A percentile compares a stretch with the other conserved stretches of the same genome.
These are phyloP conservation scores for Aricia artaxerxes DNA, from an alignment of 2,888 invertebrate species.

Conservation along the genomic window DNA sequence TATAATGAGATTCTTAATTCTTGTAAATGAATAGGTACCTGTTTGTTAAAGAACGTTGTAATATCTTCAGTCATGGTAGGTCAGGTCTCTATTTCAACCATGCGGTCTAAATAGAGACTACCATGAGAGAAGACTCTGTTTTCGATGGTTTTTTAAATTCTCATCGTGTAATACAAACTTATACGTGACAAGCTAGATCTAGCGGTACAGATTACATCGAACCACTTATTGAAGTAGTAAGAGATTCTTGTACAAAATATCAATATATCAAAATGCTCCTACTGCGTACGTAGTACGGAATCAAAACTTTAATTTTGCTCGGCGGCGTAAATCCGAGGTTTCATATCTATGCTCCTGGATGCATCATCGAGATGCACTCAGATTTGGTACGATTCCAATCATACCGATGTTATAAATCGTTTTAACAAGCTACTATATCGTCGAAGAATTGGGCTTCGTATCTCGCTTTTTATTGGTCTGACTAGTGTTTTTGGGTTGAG, in stretches of 20 bases:
- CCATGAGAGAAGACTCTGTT: no score
- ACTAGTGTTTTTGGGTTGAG: neutral
- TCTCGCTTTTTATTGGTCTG: conserved; percentile 8
- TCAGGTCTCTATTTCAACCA: no score
- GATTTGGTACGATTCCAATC: conserved; percentile 27
- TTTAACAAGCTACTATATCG: conserved; percentile 23
- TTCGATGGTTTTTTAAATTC: no score
- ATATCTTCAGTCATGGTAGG: no score
- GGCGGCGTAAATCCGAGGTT: conserved; percentile 38
- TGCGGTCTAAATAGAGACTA: no score
- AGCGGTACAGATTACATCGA: neutral
- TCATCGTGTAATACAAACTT: no score
- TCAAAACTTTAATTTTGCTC: conserved; percentile 43
- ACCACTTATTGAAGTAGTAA: neutral
- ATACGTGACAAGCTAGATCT: no score
- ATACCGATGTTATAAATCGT: conserved; percentile 27
- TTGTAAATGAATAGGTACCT: no score
- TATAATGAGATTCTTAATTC: no score
- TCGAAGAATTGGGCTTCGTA: conserved; percentile 12
- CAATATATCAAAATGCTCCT: no score
- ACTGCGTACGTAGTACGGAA: conserved; percentile 34
- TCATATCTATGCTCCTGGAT: conserved; percentile 31
- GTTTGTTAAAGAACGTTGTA: no score
- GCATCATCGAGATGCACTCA: conserved; percentile 25
- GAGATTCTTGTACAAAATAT: neutral